Evolutionary conservation across 2,797 vertebrate species (phyloP), one percentile per base, ranked within the genome.

Genomic region (Xerus rutilus): DNA sequence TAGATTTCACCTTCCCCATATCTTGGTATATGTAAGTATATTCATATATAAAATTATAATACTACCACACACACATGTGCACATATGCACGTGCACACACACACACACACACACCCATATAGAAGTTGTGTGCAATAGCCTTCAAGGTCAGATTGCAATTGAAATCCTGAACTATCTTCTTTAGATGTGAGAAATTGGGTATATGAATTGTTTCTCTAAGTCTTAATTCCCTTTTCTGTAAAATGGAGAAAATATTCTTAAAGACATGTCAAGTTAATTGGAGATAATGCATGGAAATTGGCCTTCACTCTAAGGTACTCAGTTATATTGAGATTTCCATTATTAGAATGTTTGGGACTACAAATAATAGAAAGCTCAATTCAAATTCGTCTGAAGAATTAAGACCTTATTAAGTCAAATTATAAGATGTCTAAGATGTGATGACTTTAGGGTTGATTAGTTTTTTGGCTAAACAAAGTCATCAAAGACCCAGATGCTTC

Each of bases 181-280:
- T 35, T 39, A 59, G 32, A 85, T 64, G 13, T 45, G 35, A 90
- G 72, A 88, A 79, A 45, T 7, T 62, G 30, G 12, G 23, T 73
- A 6, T 47, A 39, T 89, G 67, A 49, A 30, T 62, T 35, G 83
- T 91, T 76, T 88, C 52, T 90, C 73, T 20, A 30, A 72, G 25
- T 62, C 82, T 88, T 65, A 21, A 30, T n/a, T 77, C 86, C 43
- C 52, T 92, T 87, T 93, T 69, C n/a, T 93, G 6, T 91, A 30
- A 35, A 79, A 47, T 72, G 59, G 21, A 93, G 69, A 72, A 83
- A 72, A 64, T 74, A 45, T 86, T 81, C 69, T 43, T 91, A 88
- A 70, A 73, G 91, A 84, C 17, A 69, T 67, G 21, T 28, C 76
- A 73, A 89, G 54, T 92, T 52, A 17, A 0, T 73, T 74, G 62